Evolutionary conservation across 1,140 invertebrate genomes (phyloP).

Genomic region (Saccostrea echinata): DNA sequence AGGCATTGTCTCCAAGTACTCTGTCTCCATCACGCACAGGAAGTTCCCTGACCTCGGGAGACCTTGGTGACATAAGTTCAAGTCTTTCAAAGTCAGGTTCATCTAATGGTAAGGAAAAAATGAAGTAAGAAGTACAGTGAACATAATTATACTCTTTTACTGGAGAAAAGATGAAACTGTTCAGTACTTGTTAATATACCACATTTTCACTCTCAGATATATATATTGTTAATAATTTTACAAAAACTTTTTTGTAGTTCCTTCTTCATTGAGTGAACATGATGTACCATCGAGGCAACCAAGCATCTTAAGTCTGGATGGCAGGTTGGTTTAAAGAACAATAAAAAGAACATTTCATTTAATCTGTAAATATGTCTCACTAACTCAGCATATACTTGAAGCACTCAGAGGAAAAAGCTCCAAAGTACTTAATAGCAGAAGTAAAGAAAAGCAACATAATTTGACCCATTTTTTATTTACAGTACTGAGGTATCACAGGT

Average conservation of each 20-base stretch:
- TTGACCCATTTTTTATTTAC: background rate
- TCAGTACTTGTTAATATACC: background rate
- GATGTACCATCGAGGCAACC: background rate
- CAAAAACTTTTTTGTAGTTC: constrained; percentile 3
- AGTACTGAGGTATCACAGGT: background rate
- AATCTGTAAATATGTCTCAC: too few species aligned
- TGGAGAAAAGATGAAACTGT: background rate
- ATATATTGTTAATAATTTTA: too few species aligned
- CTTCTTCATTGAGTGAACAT: constrained; percentile 23
- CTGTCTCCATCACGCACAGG: constrained; percentile 66
- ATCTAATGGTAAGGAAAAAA: constrained; percentile 20
- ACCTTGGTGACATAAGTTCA: constrained; percentile 70
- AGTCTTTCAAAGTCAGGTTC: constrained; percentile 59
- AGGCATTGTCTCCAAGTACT: constrained; percentile 9
- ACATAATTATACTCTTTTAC: too few species aligned
- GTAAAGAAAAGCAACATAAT: too few species aligned
- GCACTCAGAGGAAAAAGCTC: too few species aligned
- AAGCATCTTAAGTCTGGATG: background rate
- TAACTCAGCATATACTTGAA: too few species aligned
- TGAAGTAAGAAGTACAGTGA: background rate
- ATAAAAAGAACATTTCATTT: too few species aligned
- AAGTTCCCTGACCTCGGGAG: constrained; percentile 70
- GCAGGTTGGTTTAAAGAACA: background rate
- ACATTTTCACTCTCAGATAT: background rate
- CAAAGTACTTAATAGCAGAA: too few species aligned